Evolutionary conservation across 2,797 vertebrate species (phyloP), one percentile per base, ranked within the genome.

Genomic region (Chiroxiphia lanceolata): DNA sequence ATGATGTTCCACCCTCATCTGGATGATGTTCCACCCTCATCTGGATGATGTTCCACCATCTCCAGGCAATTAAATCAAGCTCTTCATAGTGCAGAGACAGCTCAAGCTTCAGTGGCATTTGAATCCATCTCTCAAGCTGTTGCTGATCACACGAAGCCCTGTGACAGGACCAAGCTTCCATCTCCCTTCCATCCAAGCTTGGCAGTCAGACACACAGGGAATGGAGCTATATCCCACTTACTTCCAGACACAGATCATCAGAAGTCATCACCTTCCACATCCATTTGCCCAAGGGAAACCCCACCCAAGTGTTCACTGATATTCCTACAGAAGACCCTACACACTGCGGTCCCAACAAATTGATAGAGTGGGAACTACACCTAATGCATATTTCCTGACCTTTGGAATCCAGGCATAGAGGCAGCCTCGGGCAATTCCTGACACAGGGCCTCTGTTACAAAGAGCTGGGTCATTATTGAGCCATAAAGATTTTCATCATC

Each of bases 291-390:
- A 44, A 29, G 57, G 42, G 38, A 79, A 95, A 81, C 18, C 13
- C 13, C 38, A 80, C 7, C 57, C 10, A 67, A 53, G 33, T 6
- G 19, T 17, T 83, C n/a, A 69, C 12, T 9, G 3, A 11, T 6
- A 14, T 12, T 71, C n/a, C 69, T 23, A 15, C 13, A 60, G n/a
- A 53, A 78, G 47, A 45, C 33, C 29, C 1, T 6, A 61, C 18
- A 40, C 0, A 0, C 33, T 25, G 23, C 27, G 65, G 34, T 10
- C n/a, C 51, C n/a, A 40, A 15, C 1, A 7, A n/a, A 31, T 1
- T 5, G 31, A 54, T 25, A 11, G 67, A 82, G 34, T 10, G 5
- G 29, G 13, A 83, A 25, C 61, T 68, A 68, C 8, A 16, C 12
- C 44, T 34, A 16, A 21, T 10, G 51, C 51, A 75, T 18, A 15